Evolutionary conservation across 2,797 vertebrate genomes (phyloP), one percentile per base, ranked within the genome.

Genomic region (Ciconia nigra): DNA sequence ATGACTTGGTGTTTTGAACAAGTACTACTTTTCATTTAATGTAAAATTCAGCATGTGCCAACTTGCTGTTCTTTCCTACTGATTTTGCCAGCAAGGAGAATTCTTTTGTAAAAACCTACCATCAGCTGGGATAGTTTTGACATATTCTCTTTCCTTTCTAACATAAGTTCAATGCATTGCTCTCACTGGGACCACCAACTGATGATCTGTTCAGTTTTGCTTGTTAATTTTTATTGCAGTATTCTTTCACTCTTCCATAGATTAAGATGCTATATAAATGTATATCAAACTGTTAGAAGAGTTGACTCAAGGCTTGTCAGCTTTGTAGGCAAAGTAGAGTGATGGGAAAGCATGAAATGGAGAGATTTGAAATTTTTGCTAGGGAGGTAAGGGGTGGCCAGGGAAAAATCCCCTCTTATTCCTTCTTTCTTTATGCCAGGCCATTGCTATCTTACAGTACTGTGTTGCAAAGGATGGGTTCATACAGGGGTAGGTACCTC

Each of bases 21-120:
- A 79, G 24, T n/a, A 3, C 3, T 70, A 8, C 28, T 85, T 87
- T 49, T 89, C 17, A n/a, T 57, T 93, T 72, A 17, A 66, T 49
- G 39, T 82, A 61, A 89, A 92, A 90, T 76, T 93, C 63, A 79
- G 4, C 22, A 15, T 24, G 1, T 93, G 37, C 10, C 46, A 72
- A 37, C 42, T 83, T 73, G 57, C 28, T 94, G 29, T 83, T 93
- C n/a, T 87, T 85, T 63, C 61, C 44, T 65, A 41, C 59, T 52
- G 21, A 80, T 89, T 93, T 94, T 95, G 15, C 66, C 52, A 92
- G 33, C 22, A 89, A 52, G 79, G 6, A 79, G 19, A 66, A 37
- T n/a, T 91, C 13, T 74, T 94, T 93, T 83, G 16, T 79, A 46
- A 49, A 82, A 89, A 82, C 3, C 11, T 87, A 54, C 41, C 20